Evolutionary conservation across 2,888 invertebrate species (phyloP), one percentile per base, ranked within the genome.

Genomic region (Meghimatium bilineatum): DNA sequence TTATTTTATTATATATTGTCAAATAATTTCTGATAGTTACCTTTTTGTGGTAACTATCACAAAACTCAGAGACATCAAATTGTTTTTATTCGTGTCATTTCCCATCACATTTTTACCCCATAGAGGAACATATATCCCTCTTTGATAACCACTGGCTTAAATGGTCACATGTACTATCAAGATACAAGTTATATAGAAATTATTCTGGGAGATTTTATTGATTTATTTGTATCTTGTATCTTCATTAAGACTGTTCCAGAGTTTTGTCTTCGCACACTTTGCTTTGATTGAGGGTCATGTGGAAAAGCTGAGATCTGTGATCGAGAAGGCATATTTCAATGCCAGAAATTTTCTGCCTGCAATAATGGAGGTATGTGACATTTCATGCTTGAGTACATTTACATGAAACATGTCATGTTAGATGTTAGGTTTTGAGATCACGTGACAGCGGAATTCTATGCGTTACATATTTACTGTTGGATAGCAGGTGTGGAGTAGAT

Each of bases 201-300:
- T n/a, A 6, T 63, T 63, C 2, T 63, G 1, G 26, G 23, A 6
- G 12, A n/a, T 63, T 26, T n/a, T 63, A 17, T 63, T 63, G n/a
- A 23, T 2, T 63, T n/a, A 63, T 63, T 63, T 52, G n/a, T n/a
- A n/a, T 52, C 12, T 60, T 29, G 63, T 84, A 77, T 78, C 72
- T 34, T 82, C 76, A 86, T 89, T 20, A 84, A 93, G 93, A 96
- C 95, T 96, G 90, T 95, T 96, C 94, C 95, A 96, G 88, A 94
- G 95, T 74, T 96, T 96, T 87, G 95, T 97, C 89, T 95, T 97
- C 94, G 97, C 97, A 88, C 97, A 97, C 90, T 96, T 96, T 78
- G 91, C 93, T 8, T 86, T 94, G 85, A 91, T 94, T 85, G 94
- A 94, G 87, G 90, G 92, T 69, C 93, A 93, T 80, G 88, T 94